Base-by-base conservation (phyloP, 2,888 invertebrate genomes). In the Eupithecia subfuscata region DNA sequence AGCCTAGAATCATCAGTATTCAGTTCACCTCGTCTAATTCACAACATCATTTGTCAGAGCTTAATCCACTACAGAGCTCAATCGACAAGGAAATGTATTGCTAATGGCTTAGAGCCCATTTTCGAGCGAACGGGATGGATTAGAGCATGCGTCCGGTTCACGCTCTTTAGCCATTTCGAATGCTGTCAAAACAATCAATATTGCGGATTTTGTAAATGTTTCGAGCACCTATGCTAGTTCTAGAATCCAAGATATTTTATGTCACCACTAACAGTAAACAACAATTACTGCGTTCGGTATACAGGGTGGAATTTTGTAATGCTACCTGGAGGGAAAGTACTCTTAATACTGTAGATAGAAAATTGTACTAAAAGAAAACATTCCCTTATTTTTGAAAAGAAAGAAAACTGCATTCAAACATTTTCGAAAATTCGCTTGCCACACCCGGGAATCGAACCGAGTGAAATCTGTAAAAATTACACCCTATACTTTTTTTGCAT, bases 41-140 rank as follows among this genome's bases (percentile, higher is more conserved):
- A 69, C 40, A 68, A 65, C 68, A 81, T 84, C 84, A 86, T 88
- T 87, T 86, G 87, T 88, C 85, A 84, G 83, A 68, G 68, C 25
- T 43, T 43, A 43, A 68, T 68, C 68, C 68, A 68, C 68, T 43
- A 43, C 34, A 64, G 30, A 22, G 68, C 16, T 68, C 43, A 68
- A 45, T 43, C 25, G 68, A 43, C 16, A 25, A 68, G 43, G 43
- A 25, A 45, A 68, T 43, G 43, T 68, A 68, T 68, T 68, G 68
- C 43, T 68, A 16, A 25, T 40, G 22, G 68, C 16, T 40, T 68
- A 45, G 65, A 67, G 68, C 14, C 22, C 43, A 40, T 43, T 22
- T 68, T 68, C 22, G 68, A 56, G 22, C 22, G 22, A 40, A 68
- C n/a, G 14, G 40, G 43, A 22, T 68, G 68, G 43, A 45, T 68